Base-by-base conservation (phyloP, 2,113 vertebrate species). In the Morone chrysops region DNA sequence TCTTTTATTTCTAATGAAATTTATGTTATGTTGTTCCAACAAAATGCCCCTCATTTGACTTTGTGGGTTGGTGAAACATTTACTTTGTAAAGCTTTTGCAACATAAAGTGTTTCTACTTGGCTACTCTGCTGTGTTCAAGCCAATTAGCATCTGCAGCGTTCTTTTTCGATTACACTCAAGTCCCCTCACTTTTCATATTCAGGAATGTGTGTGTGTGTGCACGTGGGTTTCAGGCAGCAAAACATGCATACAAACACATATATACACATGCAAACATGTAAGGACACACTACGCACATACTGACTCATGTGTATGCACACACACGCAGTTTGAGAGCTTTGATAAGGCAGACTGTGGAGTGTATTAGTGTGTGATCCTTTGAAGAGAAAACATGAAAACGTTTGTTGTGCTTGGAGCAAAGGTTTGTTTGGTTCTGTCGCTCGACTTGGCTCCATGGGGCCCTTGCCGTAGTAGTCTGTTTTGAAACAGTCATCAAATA, bases 341-440 rank as follows among this genome's bases (percentile, higher is more conserved):
- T 90, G 87, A 90, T 89, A 78, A 77, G 71, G 77, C 66, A 77
- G 69, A 83, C 79, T 81, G 65, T 38, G 62, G 53, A 69, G 88
- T 61, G 82, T 81, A 75, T 83, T 83, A 62, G 73, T 40, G 57
- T 81, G 74, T 74, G 86, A 89, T 87, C 77, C 83, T 86, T 90
- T 89, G 86, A 90, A 91, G 84, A 62, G 83, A 80, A 83, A 85
- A 92, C 77, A 87, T 84, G 69, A 86, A 87, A 84, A 85, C 9
- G 61, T 81, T 82, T 80, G 81, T 85, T 86, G 78, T 76, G 86
- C 86, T 91, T 1, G 40, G 76, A 88, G 89, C 87, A 82, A 71
- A 84, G 84, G 81, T 89, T 92, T 83, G 78, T 87, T 84, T 87
- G 80, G 62, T 71, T 68, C 70, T 75, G 88, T 88, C 75, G 75